These are phyloP conservation scores for Eriosoma lanigerum DNA, from an alignment of 1,140 invertebrate species.

Conservation along the genomic window DNA sequence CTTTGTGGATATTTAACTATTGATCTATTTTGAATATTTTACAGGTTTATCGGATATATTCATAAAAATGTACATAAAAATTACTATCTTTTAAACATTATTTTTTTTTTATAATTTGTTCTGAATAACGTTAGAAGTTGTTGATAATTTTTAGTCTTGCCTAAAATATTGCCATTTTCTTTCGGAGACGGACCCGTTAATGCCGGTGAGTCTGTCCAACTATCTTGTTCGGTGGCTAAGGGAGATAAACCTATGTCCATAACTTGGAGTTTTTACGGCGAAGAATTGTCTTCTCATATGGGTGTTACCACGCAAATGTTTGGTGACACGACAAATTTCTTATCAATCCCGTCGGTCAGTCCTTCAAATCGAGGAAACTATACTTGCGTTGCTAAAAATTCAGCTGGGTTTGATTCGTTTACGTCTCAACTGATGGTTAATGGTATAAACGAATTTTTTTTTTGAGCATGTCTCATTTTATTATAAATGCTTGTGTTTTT, in stretches of 20 bases:
- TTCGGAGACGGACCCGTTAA: constrained; percentile 71
- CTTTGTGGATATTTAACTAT: too few species aligned
- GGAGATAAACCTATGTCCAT: constrained; percentile 77
- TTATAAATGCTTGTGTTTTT: neutral
- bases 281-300: constrained; percentile 56
- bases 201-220: constrained; percentile 75
- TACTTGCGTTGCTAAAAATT: constrained; percentile 60
- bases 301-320: constrained; percentile 61
- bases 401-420: constrained; percentile 62
- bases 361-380: constrained; percentile 63
- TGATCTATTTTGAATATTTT: too few species aligned
- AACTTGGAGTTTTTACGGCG: constrained; percentile 71
- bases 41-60: too few species aligned
- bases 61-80: too few species aligned
- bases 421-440: constrained; percentile 73
- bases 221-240: constrained; percentile 74
- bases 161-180: constrained; percentile 74
- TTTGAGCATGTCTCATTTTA: neutral
- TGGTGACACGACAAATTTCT: constrained; percentile 63
- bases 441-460: constrained; percentile 62
- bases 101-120: too few species aligned
- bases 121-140: neutral
- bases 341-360: constrained; percentile 74
- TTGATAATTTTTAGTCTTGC: constrained; percentile 64
- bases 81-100: too few species aligned